Conservation (phyloP, 2,797 vertebrate species). For the Parotocinclus haroldoi region DNA sequence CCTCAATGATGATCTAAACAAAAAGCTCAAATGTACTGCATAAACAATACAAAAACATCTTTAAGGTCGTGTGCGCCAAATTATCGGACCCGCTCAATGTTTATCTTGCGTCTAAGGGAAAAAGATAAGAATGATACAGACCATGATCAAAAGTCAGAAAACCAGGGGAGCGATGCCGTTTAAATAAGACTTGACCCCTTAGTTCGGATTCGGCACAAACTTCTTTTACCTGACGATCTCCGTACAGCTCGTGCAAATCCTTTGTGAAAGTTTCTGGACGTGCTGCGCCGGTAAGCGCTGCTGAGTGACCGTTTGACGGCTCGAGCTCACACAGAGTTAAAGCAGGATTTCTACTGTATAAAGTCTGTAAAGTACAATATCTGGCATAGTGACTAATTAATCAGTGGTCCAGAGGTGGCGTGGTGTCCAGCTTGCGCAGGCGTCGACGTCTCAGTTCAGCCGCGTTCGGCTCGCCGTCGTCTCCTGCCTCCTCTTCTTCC, state of each 20-base stretch:
- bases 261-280: conserved; percentile 20
- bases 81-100: conserved; percentile 5
- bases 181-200: conserved; percentile 10
- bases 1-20: conserved; percentile 1
- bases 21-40: conserved; percentile 47
- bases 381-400: conserved; percentile 8
- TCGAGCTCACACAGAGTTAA: conserved; percentile 25
- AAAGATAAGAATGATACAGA: conserved; percentile 16
- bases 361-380: conserved; percentile 27
- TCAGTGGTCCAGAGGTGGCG: conserved; percentile 74
- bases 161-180: conserved; percentile 1
- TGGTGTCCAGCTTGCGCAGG: conserved; percentile 85
- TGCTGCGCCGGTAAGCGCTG: conserved; percentile 16
- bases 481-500: conserved; percentile 56
- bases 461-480: conserved; percentile 75
- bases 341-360: conserved; percentile 29
- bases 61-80: conserved; percentile 34
- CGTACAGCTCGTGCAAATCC: conserved; percentile 6
- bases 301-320: conserved; percentile 18
- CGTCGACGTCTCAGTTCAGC: conserved; percentile 84
- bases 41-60: conserved; percentile 19
- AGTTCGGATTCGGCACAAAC: conserved; percentile 12
- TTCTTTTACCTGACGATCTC: conserved; percentile 8
- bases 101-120: conserved; percentile 9
- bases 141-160: conserved; percentile 3